Percentiles rank a stretch among this genome's conserved stretches.
Evolutionary conservation across 2,113 vertebrate species (phyloP).

Genomic region (Lepus americanus): DNA sequence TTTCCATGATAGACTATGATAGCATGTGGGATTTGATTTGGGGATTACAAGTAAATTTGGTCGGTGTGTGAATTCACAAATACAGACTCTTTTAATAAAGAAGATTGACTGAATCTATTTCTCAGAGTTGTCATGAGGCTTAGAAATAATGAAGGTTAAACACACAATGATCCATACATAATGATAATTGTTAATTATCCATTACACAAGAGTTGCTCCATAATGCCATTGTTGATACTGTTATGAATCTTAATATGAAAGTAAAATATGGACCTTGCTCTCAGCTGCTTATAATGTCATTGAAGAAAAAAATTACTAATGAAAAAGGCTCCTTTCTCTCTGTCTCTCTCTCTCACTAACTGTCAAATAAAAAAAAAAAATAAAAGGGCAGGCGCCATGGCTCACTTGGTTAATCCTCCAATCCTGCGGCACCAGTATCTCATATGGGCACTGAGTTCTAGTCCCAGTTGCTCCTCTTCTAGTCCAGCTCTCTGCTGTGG

Average conservation of each 20-base stretch:
- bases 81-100: neutral
- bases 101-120: neutral
- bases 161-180: neutral
- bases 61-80: neutral
- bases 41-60: neutral
- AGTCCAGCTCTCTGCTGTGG: too few species aligned
- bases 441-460: too few species aligned
- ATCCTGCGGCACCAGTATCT: too few species aligned
- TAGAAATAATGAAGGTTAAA: neutral
- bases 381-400: too few species aligned
- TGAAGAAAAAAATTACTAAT: neutral
- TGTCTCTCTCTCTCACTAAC: too few species aligned
- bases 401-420: too few species aligned
- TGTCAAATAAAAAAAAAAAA: too few species aligned
- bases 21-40: neutral
- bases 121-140: neutral
- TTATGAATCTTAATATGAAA: neutral
- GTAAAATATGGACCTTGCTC: neutral
- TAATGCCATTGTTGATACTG: neutral
- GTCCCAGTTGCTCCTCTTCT: too few species aligned
- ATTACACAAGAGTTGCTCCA: neutral
- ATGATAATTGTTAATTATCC: neutral
- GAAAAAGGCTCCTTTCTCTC: too few species aligned
- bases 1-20: too few species aligned
- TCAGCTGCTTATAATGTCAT: neutral